Base-by-base conservation (phyloP, 2,888 invertebrate species). In the Drosophila suboccidentalis region DNA sequence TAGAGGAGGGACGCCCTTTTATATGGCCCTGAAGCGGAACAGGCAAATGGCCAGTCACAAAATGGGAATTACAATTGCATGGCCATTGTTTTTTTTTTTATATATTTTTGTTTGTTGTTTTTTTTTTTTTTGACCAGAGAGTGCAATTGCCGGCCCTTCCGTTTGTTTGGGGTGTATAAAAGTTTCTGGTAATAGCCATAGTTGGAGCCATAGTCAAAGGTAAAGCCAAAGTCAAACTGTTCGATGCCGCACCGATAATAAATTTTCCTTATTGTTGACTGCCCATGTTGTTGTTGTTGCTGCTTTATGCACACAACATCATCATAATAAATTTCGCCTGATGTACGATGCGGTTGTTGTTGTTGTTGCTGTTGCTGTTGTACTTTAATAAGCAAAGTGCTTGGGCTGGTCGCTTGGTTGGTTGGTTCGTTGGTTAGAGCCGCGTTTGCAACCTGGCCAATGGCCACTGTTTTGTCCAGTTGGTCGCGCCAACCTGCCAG, bases 371-470 rank as follows among this genome's bases (percentile, higher is more conserved):
- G 54, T n/a, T 44, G 71, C 29, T 61, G 61, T 53, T 73, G 80
- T 86, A 88, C 87, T 88, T 85, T 81, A 88, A 88, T 88, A 85
- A 85, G 89, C 81, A 83, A 82, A 85, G 87, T 85, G 87, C 88
- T 88, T 86, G 84, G 89, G 89, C 84, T 86, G 83, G 84, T 58
- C 83, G 88, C 82, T 78, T 86, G 86, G 82, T 39, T 72, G 8
- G 29, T 29, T 29, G 29, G 29, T 29, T 29, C 2, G 29, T 58
- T 86, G 86, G 82, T 47, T 72, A 57, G 71, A 64, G 78, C 65
- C 65, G 39, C 75, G 54, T 41, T 53, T 72, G 9, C 47, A 62
- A 32, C 29, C 50, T 80, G 68, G 82, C 66, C 78, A 81, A 55
- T 71, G 71, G 75, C 85, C 75, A 81, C 71, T 62, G 57, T 74